A percentile compares a stretch with the other conserved stretches of the same genome.
These are phyloP conservation scores for Pipistrellus kuhlii DNA, from an alignment of 2,797 vertebrate species.

Conservation along the genomic window DNA sequence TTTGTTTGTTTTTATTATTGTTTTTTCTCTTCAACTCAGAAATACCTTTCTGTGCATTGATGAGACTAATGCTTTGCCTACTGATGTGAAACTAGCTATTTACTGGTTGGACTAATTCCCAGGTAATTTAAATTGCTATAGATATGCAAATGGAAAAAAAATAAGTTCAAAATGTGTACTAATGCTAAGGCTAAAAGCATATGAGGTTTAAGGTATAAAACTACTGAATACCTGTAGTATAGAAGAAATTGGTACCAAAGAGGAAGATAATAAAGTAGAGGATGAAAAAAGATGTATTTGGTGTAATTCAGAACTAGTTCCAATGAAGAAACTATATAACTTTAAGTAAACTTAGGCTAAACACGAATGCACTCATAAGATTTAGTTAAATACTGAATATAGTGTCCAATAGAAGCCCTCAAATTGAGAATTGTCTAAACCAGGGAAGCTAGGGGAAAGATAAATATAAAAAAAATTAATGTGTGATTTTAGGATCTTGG, in stretches of 20 bases:
- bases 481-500: not conserved
- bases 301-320: not conserved
- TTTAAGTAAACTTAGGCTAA: not conserved
- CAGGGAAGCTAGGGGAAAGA: not conserved
- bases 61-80: not conserved
- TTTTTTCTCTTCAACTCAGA: slow-evolving; percentile 10
- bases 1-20: not conserved
- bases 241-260: slow-evolving; percentile 6
- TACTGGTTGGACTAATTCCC: not conserved
- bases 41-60: not conserved
- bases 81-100: not conserved
- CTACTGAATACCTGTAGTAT: not conserved
- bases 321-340: slow-evolving; percentile 5
- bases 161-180: not conserved
- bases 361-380: not conserved
- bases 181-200: slow-evolving; percentile 51
- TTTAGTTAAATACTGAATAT: slow-evolving; percentile 27
- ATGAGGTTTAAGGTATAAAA: slow-evolving; percentile 5
- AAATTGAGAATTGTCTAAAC: not conserved
- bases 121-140: slow-evolving; percentile 58
- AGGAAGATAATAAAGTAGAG: not conserved
- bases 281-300: not conserved
- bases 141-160: not conserved
- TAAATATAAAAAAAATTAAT: not conserved
- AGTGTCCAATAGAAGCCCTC: not conserved